These are phyloP conservation scores for Podilymbus podiceps DNA, from an alignment of 2,113 vertebrate genomes.

Conservation along the genomic window DNA sequence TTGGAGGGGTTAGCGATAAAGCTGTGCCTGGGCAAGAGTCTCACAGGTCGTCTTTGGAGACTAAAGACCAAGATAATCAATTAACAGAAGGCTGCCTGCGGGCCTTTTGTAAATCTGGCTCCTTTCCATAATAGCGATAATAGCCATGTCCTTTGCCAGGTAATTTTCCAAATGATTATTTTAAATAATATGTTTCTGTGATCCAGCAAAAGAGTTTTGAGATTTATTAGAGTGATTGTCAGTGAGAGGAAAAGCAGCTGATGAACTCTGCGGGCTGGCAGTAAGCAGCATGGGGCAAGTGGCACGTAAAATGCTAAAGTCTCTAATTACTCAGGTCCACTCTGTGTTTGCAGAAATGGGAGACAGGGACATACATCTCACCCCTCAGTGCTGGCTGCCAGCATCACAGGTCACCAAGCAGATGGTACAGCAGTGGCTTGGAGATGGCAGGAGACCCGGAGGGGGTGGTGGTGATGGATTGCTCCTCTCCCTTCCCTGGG, in stretches of 20 bases:
- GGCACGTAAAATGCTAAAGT: not conserved
- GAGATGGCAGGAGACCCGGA: rapidly evolving
- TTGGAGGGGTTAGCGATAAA: not conserved
- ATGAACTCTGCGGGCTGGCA: not conserved
- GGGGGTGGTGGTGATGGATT: not conserved
- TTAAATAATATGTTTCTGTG: constrained; percentile 3
- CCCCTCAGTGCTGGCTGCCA: not conserved
- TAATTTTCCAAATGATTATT: constrained; percentile 51
- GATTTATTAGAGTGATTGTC: constrained; percentile 8
- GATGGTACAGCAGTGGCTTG: not conserved
- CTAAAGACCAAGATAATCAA: constrained; percentile 3
- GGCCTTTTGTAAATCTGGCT: not conserved
- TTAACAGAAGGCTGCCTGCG: not conserved
- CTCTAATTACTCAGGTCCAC: not conserved
- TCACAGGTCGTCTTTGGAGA: not conserved
- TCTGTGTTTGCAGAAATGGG: not conserved
- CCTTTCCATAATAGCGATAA: constrained; percentile 20
- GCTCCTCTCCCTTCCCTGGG: not conserved
- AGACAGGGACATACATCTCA: not conserved
- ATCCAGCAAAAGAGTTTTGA: not conserved
- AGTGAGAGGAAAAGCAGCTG: not conserved
- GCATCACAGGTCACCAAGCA: not conserved
- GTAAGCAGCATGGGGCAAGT: not conserved
- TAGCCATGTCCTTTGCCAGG: constrained; percentile 28
- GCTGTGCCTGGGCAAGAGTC: not conserved